Base-by-base conservation (phyloP, 2,113 vertebrate genomes). In the Pygoscelis antarcticus region DNA sequence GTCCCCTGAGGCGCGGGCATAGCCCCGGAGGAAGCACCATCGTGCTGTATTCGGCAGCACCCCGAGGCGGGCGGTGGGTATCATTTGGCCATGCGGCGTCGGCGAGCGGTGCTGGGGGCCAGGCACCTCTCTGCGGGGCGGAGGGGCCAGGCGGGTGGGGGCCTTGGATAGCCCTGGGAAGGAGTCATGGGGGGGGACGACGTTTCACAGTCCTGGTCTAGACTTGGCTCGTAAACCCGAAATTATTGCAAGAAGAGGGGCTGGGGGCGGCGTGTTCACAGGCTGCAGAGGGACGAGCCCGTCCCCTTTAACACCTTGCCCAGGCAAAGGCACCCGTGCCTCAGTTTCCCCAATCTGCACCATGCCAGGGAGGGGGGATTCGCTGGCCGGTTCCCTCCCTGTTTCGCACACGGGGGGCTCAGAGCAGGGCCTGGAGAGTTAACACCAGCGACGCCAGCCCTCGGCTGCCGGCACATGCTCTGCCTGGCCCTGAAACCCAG, bases 141-240 rank as follows among this genome's bases (percentile, higher is more conserved):
- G 57, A 29, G 25, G 26, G 32, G 17, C 8, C 23, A 5, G 32
- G 23, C 7, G 8, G 6, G 14, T 6, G 21, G 51, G 36, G 17
- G 12, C 10, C 22, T 47, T 7, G 34, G 30, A 2, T 1, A 49
- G 34, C 38, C 46, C 30, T 17, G 58, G 49, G 16, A n/a, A 52
- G 13, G 17, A 38, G 15, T 2, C 1, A 7, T 0, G 2, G 44
- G 7, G 2, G 9, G 32, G 30, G 3, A 8, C 0, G 3, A 5
- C 4, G 1, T 54, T 62, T 25, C 32, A 10, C 0, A 1, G 19
- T 44, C 18, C 66, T 5, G 32, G 3, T 5, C 72, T 46, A 16
- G 52, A 27, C 13, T 66, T 9, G 34, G 19, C 69, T 49, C 9
- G 0, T 32, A 75, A 78, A 36, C 21, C 49, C 4, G 0, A 21